Percentiles rank a stretch among this genome's conserved stretches.
Evolutionary conservation across 2,113 vertebrate genomes (phyloP).

Genomic region (Ctenodactylus gundi): DNA sequence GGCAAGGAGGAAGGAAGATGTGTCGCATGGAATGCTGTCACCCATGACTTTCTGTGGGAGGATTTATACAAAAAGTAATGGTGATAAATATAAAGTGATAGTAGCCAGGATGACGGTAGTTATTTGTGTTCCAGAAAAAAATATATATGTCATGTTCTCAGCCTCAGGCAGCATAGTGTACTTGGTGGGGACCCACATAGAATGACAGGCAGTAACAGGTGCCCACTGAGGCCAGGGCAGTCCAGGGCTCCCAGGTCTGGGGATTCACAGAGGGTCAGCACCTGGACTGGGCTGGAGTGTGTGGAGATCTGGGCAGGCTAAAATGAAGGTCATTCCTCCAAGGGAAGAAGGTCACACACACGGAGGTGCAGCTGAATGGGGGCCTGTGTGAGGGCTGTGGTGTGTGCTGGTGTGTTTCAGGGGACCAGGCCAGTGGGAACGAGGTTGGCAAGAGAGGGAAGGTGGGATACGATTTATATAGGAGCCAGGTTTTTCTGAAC

Average conservation of each 20-base stretch:
- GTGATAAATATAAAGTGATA: background rate
- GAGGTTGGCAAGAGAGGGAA: background rate
- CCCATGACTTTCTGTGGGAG: background rate
- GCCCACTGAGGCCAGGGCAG: background rate
- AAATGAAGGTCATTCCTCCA: background rate
- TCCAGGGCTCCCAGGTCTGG: rapidly evolving
- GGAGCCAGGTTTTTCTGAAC: background rate
- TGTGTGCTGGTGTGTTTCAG: background rate
- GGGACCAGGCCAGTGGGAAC: background rate
- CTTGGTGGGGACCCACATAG: background rate
- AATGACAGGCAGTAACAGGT: rapidly evolving
- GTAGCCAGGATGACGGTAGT: background rate
- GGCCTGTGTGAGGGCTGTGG: background rate
- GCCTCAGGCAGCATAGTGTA: background rate
- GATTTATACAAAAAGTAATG: background rate
- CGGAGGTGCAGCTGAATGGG: background rate
- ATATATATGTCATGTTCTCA: too few relatives aligned
- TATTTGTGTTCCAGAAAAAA: background rate
- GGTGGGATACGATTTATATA: background rate
- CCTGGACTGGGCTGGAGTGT: background rate
- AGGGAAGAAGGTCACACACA: background rate
- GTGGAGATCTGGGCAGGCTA: background rate
- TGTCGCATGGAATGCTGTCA: too few relatives aligned
- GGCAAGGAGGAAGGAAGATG: background rate
- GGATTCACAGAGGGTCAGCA: background rate